A percentile compares a stretch with the other conserved stretches of the same genome.
Conservation (phyloP, 2,888 invertebrate genomes). For the Brachypalpus laphriformis region DNA sequence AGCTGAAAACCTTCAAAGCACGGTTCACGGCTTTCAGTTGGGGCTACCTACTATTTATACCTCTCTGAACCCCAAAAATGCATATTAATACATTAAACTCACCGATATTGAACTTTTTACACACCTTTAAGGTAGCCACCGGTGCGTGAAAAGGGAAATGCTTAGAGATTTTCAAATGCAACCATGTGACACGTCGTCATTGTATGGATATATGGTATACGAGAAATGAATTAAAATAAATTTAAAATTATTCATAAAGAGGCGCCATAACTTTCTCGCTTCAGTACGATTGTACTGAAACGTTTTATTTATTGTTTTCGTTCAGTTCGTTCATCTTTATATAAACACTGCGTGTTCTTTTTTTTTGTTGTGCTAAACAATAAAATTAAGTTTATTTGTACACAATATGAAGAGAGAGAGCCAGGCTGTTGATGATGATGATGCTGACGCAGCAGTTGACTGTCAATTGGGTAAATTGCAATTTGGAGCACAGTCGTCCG, state of each 20-base stretch:
- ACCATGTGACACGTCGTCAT: slow-evolving; percentile 20
- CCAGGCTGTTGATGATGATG: neutral
- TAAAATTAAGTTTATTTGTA: slow-evolving; percentile 38
- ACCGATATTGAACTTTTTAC: slow-evolving; percentile 42
- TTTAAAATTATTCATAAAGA: neutral
- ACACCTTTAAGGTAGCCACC: slow-evolving; percentile 27
- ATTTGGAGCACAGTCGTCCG: slow-evolving; percentile 39
- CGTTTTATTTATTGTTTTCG: neutral
- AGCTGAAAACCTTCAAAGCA: slow-evolving; percentile 14
- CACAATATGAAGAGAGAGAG: slow-evolving; percentile 21
- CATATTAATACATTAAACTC: slow-evolving; percentile 1
- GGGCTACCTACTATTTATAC: neutral
- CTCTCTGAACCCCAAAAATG: neutral
- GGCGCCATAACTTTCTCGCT: slow-evolving; percentile 36
- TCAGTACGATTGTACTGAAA: neutral
- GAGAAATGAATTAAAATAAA: neutral
- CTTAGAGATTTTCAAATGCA: neutral
- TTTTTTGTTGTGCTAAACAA: slow-evolving; percentile 9
- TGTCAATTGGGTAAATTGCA: slow-evolving; percentile 59
- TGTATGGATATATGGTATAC: neutral
- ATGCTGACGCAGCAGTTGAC: slow-evolving; percentile 1
- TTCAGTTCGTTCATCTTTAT: slow-evolving; percentile 53
- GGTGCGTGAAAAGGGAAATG: neutral
- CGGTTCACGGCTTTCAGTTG: slow-evolving; percentile 5
- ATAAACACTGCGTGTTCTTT: neutral